These are phyloP conservation scores for Paedocypris micromegethes DNA, from an alignment of 2,797 vertebrate species.

Conservation along the genomic window DNA sequence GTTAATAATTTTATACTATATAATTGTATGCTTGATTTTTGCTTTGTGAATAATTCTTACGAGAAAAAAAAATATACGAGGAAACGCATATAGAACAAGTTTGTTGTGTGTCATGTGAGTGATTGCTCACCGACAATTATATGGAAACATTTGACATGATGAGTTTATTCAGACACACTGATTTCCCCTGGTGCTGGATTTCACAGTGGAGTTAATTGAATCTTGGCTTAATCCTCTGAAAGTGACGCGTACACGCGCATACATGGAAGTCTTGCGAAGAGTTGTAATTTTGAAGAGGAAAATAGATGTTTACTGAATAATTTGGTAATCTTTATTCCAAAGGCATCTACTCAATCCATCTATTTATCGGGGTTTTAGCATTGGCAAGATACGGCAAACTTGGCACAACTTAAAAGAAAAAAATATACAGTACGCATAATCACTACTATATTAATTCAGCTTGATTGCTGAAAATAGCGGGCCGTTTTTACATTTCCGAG, in stretches of 20 bases:
- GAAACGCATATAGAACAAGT: not conserved
- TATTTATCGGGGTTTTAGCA: conserved; percentile 24
- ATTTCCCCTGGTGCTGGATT: conserved; percentile 65
- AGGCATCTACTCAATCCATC: conserved; percentile 7
- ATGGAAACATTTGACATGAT: conserved; percentile 59
- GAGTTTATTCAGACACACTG: conserved; percentile 72
- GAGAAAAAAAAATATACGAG: too few species aligned
- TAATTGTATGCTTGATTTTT: too few species aligned
- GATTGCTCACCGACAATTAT: conserved; percentile 57
- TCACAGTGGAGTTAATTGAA: conserved; percentile 64
- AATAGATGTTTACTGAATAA: conserved; percentile 70
- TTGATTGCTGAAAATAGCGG: too few species aligned
- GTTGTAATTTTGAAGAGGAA: conserved; percentile 65
- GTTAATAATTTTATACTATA: too few species aligned
- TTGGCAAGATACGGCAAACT: conserved; percentile 9
- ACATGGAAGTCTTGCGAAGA: conserved; percentile 41
- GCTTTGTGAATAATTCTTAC: too few species aligned
- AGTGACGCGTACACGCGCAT: conserved; percentile 14
- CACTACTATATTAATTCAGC: not conserved
- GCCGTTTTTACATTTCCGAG: too few species aligned
- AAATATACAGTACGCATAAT: conserved; percentile 2
- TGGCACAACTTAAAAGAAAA: conserved; percentile 8
- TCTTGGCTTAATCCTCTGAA: conserved; percentile 60
- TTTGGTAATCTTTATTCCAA: conserved; percentile 64
- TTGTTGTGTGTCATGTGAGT: conserved; percentile 3